Evolutionary conservation across 2,797 vertebrate genomes (phyloP).

Genomic region (Ptychobarbus kaznakovi): DNA sequence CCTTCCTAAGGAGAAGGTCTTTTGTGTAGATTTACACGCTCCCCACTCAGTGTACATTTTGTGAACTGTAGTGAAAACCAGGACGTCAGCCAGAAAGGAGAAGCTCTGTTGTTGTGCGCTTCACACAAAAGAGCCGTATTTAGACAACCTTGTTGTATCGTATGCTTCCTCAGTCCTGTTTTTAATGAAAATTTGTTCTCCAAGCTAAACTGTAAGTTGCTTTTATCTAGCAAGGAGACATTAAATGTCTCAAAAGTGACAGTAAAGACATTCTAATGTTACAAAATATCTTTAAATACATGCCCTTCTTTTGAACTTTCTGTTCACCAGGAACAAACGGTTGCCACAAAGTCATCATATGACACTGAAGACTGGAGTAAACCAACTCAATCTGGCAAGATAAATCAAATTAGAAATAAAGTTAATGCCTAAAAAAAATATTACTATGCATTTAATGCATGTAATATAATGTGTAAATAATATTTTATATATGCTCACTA

Average conservation of each 20-base stretch:
- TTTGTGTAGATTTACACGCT: conserved; percentile 26
- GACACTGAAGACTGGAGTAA: background rate
- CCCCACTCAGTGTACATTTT: conserved; percentile 16
- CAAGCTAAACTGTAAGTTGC: background rate
- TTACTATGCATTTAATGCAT: background rate
- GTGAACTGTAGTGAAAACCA: conserved; percentile 21
- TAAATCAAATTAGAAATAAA: background rate
- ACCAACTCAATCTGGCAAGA: background rate
- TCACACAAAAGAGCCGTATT: background rate
- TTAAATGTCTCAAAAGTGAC: background rate
- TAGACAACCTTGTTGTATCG: background rate
- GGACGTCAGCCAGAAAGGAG: background rate
- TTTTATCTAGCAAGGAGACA: background rate
- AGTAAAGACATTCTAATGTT: background rate
- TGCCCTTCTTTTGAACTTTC: background rate
- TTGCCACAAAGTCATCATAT: background rate
- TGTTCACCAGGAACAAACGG: background rate
- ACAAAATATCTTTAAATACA: background rate
- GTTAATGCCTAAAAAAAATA: background rate
- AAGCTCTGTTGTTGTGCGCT: background rate
- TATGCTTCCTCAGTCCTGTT: background rate
- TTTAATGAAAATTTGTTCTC: conserved; percentile 11
- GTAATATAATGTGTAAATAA: background rate
- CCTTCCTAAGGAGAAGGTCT: background rate
- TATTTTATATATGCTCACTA: background rate